These are phyloP conservation scores for Motacilla tschutschensis DNA, from an alignment of 2,113 vertebrate species.

Conservation along the genomic window DNA sequence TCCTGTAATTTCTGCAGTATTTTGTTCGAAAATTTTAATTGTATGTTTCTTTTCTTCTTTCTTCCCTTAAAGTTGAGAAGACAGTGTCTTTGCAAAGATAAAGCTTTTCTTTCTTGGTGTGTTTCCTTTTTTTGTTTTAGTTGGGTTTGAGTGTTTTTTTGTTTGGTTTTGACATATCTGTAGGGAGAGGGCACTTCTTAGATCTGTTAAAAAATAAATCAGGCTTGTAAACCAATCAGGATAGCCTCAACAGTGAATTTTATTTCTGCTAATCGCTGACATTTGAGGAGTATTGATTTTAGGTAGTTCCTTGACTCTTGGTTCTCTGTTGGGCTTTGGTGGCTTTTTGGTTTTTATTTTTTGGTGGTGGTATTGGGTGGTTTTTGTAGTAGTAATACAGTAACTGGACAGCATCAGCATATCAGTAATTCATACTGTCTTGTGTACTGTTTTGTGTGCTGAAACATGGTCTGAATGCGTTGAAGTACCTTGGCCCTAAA, in stretches of 20 bases:
- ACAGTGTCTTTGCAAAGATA: background rate
- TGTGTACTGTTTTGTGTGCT: background rate
- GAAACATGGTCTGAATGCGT: background rate
- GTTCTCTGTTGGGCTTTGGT: background rate
- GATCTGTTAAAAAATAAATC: background rate
- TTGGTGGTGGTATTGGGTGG: background rate
- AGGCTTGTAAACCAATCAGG: background rate
- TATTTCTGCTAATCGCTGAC: background rate
- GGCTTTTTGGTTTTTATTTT: background rate
- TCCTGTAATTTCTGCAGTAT: background rate
- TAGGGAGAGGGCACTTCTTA: background rate
- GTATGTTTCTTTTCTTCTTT: background rate
- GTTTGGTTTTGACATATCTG: background rate
- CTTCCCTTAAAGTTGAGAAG: background rate
- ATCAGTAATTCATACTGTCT: rapidly evolving
- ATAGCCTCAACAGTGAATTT: background rate
- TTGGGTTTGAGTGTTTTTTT: background rate
- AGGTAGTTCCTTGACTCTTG: background rate
- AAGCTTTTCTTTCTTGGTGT: background rate
- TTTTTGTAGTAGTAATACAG: background rate
- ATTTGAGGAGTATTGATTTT: background rate
- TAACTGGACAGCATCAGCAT: background rate
- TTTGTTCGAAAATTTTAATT: background rate
- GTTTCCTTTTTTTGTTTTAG: background rate
- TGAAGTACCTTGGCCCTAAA: background rate